Conservation (phyloP, 2,797 vertebrate species). For the Buphagus erythrorhynchus region DNA sequence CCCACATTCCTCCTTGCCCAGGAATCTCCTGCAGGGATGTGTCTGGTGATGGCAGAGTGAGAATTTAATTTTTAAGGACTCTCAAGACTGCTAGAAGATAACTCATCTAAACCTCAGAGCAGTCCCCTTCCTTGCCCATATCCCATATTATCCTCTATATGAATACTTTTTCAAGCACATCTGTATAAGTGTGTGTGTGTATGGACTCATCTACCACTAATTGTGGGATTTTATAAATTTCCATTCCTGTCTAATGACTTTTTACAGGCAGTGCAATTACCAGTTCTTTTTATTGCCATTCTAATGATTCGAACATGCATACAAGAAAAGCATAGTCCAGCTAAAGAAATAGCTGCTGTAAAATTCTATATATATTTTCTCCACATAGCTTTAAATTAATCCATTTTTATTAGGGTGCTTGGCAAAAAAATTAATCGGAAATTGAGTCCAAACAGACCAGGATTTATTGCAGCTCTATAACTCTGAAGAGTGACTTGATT, state of each 20-base stretch:
- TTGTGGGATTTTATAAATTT: neutral
- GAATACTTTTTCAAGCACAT: neutral
- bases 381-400: conserved; percentile 12
- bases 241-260: conserved; percentile 7
- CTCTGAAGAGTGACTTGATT: neutral
- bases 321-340: neutral
- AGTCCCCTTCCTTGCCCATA: neutral
- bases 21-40: neutral
- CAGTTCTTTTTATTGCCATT: conserved; percentile 4
- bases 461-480: neutral
- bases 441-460: conserved; percentile 7
- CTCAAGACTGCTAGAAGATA: neutral
- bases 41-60: neutral
- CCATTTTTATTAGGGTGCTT: conserved; percentile 32
- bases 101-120: neutral
- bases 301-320: neutral
- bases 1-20: neutral
- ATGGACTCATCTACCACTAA: neutral
- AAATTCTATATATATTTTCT: conserved; percentile 16
- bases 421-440: conserved; percentile 10
- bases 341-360: conserved; percentile 21
- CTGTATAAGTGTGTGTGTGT: neutral
- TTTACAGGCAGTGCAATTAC: conserved; percentile 26
- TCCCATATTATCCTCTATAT: neutral
- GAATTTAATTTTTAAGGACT: neutral